Evolutionary conservation across 30 jellyfish, hydroid and myxozoan species (phyloP), one percentile per base, ranked within the genome.

Genomic region (Aurelia coerulea): DNA sequence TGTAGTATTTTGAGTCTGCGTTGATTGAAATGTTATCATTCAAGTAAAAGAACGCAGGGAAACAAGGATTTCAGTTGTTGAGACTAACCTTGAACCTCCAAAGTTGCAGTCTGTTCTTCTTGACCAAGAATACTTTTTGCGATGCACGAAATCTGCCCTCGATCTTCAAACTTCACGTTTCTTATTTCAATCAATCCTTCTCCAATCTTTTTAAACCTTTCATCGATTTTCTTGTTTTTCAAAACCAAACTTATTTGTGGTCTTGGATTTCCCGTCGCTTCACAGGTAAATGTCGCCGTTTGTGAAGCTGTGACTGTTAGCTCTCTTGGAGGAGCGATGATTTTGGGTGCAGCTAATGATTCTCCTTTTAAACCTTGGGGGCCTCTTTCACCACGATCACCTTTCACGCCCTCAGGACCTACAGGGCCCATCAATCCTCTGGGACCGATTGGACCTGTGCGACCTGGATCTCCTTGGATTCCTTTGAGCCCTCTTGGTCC

Each of bases 121-220:
- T 72, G 65, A 4, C 82, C 82, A 41, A 72, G 82, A 4, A 72
- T 50, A 31, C 82, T 72, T 39, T 72, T 72, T 72, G 82, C 82
- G 8, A 17, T 50, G 70, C 70, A 60, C 14, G 31, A 23, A 5
- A 60, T 60, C 13, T 60, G 35, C 35, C 70, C 70, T 60, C 82
- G 64, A 42, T 72, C 82, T 29, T 41, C 63, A 72, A 8, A 72
- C 12, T 35, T 72, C 16, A 72, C 82, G 17, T 72, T 72, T 42
- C 34, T 33, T 33, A 72, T 72, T 32, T 32, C 78, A 32, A 13
- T 68, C 35, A 60, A 10, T 8, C 70, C 70, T 60, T 60, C 70
- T 17, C 70, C 70, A 60, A 13, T 60, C 35, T 35, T 35, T 32
- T n/a, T 35, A 16, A 29, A 32, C 19, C 54, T 10, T 15, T 5